Evolutionary conservation across 2,797 vertebrate genomes (phyloP), one percentile per base, ranked within the genome.

Genomic region (Leptatherina wallacei): DNA sequence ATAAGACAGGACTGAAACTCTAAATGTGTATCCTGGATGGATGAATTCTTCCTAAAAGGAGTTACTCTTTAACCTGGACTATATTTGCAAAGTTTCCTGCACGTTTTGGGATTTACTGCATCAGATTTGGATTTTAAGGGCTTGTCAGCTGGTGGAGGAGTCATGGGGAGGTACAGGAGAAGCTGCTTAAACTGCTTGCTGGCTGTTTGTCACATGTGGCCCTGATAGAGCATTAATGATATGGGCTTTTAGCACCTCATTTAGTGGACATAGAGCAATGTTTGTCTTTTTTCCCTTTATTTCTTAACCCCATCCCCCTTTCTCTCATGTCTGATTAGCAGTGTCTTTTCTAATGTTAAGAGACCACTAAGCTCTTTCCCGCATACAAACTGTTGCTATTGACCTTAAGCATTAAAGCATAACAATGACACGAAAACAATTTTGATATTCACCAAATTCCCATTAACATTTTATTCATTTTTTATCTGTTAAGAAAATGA

Each of bases 81-180:
- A 73, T 47, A 29, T 77, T 67, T 90, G 38, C 80, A 44, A 68
- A 18, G 2, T 35, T 55, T 55, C 16, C 44, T 56, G 62, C 47
- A 75, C 32, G 2, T 71, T 85, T 84, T 55, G 55, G 70, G 79
- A 90, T 84, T 87, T 79, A 87, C 61, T 51, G 30, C 47, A 2
- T 65, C 65, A 47, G 7, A 54, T 73, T 87, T 81, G 85, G 84
- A 85, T 83, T 85, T 79, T 58, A 59, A 66, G 42, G 27, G 44
- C 40, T 71, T 56, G 56, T 64, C 73, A 55, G 40, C 72, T 73
- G 69, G 74, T 64, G 14, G 61, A 74, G 81, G 71, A 81, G 77
- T 78, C 85, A 91, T 93, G 24, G 91, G 84, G 91, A 95, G 94
- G 93, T 93, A 92, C 76, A 83, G 85, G 24, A 84, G 83, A 77